Percentiles rank a stretch among this genome's conserved stretches.
Conservation (phyloP, 35 echinoderm and acorn worm genomes). For the Strongylocentrotus purpuratus region DNA sequence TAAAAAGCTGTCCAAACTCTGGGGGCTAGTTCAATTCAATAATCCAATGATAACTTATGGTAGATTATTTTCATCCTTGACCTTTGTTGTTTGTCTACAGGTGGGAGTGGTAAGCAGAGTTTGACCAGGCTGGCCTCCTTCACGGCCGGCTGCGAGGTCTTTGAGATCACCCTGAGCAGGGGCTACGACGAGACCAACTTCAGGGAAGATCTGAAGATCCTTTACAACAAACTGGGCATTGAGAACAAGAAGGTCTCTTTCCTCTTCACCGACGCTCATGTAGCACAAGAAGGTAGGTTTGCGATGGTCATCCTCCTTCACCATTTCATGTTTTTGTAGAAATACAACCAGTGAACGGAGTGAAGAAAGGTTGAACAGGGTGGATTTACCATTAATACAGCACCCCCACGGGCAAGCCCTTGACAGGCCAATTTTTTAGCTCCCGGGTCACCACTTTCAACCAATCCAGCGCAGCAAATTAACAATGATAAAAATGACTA, state of each 20-base stretch:
- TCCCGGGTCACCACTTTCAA: too few relatives aligned
- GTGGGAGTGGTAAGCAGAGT: conserved; percentile 99
- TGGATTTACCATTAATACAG: too few relatives aligned
- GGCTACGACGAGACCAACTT: conserved; percentile 98
- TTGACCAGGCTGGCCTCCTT: conserved; percentile 88
- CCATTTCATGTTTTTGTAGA: neutral
- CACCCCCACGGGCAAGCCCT: too few relatives aligned
- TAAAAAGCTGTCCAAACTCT: too few relatives aligned
- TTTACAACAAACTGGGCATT: conserved; percentile 98
- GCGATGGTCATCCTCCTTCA: neutral
- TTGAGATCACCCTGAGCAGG: conserved; percentile 97
- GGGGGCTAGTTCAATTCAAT: too few relatives aligned
- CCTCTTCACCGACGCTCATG: conserved; percentile 95
- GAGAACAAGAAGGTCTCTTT: conserved; percentile 94
- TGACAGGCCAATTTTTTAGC: too few relatives aligned
- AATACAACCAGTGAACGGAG: too few relatives aligned
- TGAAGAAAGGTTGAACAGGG: too few relatives aligned
- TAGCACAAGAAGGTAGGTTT: conserved; percentile 87
- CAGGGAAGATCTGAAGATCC: conserved; percentile 91
- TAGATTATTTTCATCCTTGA: neutral
- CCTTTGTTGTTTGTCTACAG: conserved; percentile 33
- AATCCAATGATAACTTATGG: neutral
- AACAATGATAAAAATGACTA: too few relatives aligned
- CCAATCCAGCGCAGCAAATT: too few relatives aligned
- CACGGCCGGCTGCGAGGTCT: conserved; percentile 93